A percentile compares a stretch with the other conserved stretches of the same genome.
Conservation (phyloP, 2,888 invertebrate genomes). For the Phengaris arion region DNA sequence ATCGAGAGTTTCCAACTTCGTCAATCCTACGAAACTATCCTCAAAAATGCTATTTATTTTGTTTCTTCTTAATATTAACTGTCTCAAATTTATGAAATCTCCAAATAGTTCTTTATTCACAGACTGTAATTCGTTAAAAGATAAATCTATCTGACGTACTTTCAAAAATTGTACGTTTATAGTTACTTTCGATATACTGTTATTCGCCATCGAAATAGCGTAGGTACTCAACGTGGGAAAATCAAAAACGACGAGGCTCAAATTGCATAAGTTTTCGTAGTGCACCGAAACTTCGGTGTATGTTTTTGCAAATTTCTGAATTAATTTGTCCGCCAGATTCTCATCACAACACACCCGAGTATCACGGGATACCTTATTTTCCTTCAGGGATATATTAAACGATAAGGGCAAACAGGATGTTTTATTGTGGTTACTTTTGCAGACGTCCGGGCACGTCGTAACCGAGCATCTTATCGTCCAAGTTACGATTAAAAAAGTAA, state of each 20-base stretch:
- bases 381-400: conserved; percentile 60
- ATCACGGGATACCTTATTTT: conserved; percentile 51
- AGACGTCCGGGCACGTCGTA: conserved; percentile 58
- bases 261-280: conserved; percentile 56
- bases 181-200: conserved; percentile 55
- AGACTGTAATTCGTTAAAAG: conserved; percentile 76
- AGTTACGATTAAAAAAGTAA: conserved; percentile 60
- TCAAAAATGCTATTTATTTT: conserved; percentile 78
- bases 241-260: conserved; percentile 52
- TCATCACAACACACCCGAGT: conserved; percentile 59
- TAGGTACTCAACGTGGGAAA: conserved; percentile 55
- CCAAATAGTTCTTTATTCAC: conserved; percentile 77
- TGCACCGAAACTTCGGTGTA: conserved; percentile 53
- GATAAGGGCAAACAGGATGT: conserved; percentile 59
- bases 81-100: conserved; percentile 78
- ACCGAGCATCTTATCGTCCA: conserved; percentile 61
- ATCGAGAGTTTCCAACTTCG: conserved; percentile 83
- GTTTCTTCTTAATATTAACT: conserved; percentile 85
- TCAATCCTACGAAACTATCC: conserved; percentile 80
- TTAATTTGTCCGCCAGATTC: conserved; percentile 48
- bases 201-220: conserved; percentile 59
- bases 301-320: conserved; percentile 51
- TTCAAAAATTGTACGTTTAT: conserved; percentile 58
- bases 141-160: conserved; percentile 80
- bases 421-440: conserved; percentile 52